Base-by-base conservation (phyloP, 2,888 invertebrate species). In the Ennomos fuscantarius region DNA sequence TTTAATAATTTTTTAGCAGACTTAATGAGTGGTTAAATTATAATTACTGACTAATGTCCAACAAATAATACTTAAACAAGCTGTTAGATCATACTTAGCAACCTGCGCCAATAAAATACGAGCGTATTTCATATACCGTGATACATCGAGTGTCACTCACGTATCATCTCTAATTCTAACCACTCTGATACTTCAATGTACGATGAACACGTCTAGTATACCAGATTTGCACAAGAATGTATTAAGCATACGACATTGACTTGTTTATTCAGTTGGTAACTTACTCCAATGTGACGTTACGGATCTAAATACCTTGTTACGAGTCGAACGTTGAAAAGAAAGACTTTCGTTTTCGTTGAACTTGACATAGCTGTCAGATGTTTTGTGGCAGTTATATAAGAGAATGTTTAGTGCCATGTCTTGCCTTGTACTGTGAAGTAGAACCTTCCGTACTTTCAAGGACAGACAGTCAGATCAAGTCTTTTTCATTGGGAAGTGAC, bases 401-500 rank as follows among this genome's bases (percentile, higher is more conserved):
- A 82, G 67, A 35, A 47, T 48, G 47, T 48, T 52, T 49, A 49
- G 53, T 49, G 36, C 36, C 46, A 51, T 33, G 46, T 39, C 45
- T 46, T 45, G 50, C 44, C 53, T 59, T 59, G 44, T 53, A 53
- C 53, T 34, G n/a, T 1, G 9, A 33, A 43, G 43, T 35, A 35
- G 8, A 35, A 72, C 77, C 76, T 85, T 82, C 79, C 79, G 81
- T 72, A 63, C 73, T 70, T 76, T 82, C 85, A 89, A 89, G 90
- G 89, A 87, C 87, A 81, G 65, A 73, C 75, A 76, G 78, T 73
- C 75, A 78, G 78, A 58, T 83, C 74, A 70, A 80, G 82, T 82
- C 40, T 86, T 89, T 89, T 89, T 87, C 81, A 87, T 82, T 84
- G 85, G 87, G 89, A 89, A 89, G 85, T 87, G 86, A 86, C 83